Evolutionary conservation across 2,888 invertebrate genomes (phyloP).

Genomic region (Polydrusus tereticollis): DNA sequence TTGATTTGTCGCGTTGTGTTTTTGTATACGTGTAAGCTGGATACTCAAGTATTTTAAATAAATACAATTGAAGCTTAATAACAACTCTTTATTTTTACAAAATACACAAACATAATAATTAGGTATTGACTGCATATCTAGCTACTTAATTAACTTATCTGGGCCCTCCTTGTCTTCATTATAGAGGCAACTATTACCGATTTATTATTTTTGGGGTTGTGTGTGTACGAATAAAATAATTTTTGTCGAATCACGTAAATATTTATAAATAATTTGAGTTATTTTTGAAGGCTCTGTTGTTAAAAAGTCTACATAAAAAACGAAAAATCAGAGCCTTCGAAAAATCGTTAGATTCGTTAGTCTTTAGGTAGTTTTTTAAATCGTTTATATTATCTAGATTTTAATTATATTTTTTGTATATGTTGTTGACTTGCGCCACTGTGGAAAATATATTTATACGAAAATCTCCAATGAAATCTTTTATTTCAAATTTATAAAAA

Average conservation of each 20-base stretch:
- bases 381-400: conserved; percentile 60
- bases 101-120: too few species aligned
- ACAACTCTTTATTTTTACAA: too few species aligned
- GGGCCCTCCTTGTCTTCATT: background rate
- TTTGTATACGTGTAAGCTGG: conserved; percentile 7
- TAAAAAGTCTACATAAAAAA: background rate
- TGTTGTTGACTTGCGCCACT: conserved; percentile 69
- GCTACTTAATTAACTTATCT: background rate
- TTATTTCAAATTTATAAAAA: conserved; percentile 50
- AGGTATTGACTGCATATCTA: too few species aligned
- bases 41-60: background rate
- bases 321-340: conserved; percentile 13
- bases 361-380: conserved; percentile 63
- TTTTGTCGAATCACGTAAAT: conserved; percentile 22
- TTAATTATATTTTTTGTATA: conserved; percentile 67
- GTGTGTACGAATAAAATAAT: background rate
- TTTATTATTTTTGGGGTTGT: conserved; percentile 3
- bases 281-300: conserved; percentile 25
- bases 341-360: conserved; percentile 31
- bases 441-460: conserved; percentile 69
- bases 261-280: conserved; percentile 8
- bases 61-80: background rate
- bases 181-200: background rate
- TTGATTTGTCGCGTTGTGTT: conserved; percentile 45
- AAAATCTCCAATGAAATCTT: conserved; percentile 59